Base-by-base conservation (phyloP, 2,888 invertebrate species). In the Thera britannica region DNA sequence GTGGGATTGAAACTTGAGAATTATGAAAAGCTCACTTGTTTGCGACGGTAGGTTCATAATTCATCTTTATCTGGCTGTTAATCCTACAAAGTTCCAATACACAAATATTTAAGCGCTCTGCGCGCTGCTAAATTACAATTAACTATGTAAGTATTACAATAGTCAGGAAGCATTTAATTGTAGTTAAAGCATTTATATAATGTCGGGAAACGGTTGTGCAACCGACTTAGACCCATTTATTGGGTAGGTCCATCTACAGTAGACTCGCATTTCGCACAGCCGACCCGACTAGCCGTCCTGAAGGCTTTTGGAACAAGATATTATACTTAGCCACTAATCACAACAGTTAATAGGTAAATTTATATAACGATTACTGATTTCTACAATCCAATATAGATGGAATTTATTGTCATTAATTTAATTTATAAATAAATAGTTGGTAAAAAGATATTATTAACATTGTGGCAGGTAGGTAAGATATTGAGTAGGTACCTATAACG, bases 161-260 rank as follows among this genome's bases (percentile, higher is more conserved):
- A 89, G 88, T 89, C 87, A 82, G 88, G 90, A 86, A 92, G 91
- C 88, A 90, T 92, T 93, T 88, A 91, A 88, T 85, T 83, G 81
- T 93, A 93, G 86, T 93, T 93, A 93, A 93, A 93, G 93, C 93
- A 92, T 93, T 92, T 87, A 79, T 87, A 79, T 65, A 86, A 75
- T 87, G 89, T 87, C 87, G 83, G 82, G 74, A 76, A 80, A 80
- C 88, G 85, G 84, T 81, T 77, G 86, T 80, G 81, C 79, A 73
- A 76, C 70, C 71, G 65, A 60, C 65, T 60, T 51, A 56, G 62
- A 67, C 60, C 64, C 68, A 41, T 68, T 23, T 71, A 71, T 61
- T 51, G 23, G 51, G 12, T 51, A 51, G 46, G 41, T 61, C 46
- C 56, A 34, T 54, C 64, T 52, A 62, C 54, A 11, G 67, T 71